Evolutionary conservation across 2,888 invertebrate genomes (phyloP).

Genomic region (Tetragnatha montana): DNA sequence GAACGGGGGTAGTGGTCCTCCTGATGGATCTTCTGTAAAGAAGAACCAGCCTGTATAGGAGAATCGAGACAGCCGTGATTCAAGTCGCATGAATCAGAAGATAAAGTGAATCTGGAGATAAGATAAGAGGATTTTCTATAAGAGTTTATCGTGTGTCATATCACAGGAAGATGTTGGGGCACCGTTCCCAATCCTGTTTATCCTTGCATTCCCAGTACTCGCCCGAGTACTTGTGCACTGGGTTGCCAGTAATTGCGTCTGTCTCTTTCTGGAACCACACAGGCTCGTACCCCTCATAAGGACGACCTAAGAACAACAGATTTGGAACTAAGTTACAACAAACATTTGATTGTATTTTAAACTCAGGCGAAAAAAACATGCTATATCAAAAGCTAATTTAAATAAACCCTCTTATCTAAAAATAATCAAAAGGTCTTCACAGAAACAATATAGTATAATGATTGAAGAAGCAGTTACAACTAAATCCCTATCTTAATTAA

Average conservation of each 20-base stretch:
- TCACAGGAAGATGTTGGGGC: slow-evolving; percentile 89
- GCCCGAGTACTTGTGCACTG: slow-evolving; percentile 89
- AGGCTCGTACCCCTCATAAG: slow-evolving; percentile 86
- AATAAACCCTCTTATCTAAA: no score
- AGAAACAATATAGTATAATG: no score
- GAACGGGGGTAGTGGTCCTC: no score
- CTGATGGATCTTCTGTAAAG: no score
- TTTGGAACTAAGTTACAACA: not conserved
- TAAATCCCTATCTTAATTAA: no score
- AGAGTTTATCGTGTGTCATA: not conserved
- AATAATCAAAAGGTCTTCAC: no score
- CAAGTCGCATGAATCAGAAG: no score
- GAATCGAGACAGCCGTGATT: no score
- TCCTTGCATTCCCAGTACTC: slow-evolving; percentile 96
- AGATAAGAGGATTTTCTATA: no score
- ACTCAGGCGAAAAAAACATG: not conserved
- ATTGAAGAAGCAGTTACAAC: no score
- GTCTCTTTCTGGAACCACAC: slow-evolving; percentile 92
- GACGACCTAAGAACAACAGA: slow-evolving; percentile 78
- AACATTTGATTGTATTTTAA: not conserved
- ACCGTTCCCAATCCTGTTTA: slow-evolving; percentile 89
- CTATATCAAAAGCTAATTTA: not conserved
- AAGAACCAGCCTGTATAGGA: no score
- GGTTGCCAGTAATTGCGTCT: slow-evolving; percentile 81
- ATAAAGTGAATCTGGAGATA: no score